Conservation (phyloP, 1,140 invertebrate species). For the Philaenus spumarius region DNA sequence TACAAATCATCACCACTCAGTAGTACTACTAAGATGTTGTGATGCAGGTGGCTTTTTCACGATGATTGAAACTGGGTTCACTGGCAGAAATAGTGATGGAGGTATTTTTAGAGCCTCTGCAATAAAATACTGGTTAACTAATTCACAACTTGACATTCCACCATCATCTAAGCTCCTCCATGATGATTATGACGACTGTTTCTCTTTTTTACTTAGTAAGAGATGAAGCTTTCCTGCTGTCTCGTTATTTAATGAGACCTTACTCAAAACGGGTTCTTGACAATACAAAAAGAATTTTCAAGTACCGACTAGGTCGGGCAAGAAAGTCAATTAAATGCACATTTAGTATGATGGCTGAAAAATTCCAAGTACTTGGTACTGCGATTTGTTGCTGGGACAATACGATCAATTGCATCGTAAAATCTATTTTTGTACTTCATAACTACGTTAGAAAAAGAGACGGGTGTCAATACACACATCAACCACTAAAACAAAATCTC, state of each 20-base stretch:
- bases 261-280: constrained; percentile 28
- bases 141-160: too few species aligned
- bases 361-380: constrained; percentile 14
- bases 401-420: constrained; percentile 17
- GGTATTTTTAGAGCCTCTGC: constrained; percentile 30
- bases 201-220: constrained; percentile 29
- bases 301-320: constrained; percentile 38
- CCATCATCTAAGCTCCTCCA: constrained; percentile 24
- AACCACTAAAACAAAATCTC: too few species aligned
- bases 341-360: constrained; percentile 36
- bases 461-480: too few species aligned
- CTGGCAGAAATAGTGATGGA: constrained; percentile 36
- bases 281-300: constrained; percentile 34
- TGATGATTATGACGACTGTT: constrained; percentile 10
- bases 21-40: constrained; percentile 34
- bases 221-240: constrained; percentile 34
- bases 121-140: constrained; percentile 15
- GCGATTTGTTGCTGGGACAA: constrained; percentile 14
- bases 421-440: constrained; percentile 22
- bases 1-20: constrained; percentile 37
- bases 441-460: too few species aligned
- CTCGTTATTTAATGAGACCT: too few species aligned
- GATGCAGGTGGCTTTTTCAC: constrained; percentile 37
- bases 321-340: constrained; percentile 40
- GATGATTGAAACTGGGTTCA: constrained; percentile 33